Evolutionary conservation across 2,113 vertebrate genomes (phyloP).

Genomic region (Neolamprologus longior): DNA sequence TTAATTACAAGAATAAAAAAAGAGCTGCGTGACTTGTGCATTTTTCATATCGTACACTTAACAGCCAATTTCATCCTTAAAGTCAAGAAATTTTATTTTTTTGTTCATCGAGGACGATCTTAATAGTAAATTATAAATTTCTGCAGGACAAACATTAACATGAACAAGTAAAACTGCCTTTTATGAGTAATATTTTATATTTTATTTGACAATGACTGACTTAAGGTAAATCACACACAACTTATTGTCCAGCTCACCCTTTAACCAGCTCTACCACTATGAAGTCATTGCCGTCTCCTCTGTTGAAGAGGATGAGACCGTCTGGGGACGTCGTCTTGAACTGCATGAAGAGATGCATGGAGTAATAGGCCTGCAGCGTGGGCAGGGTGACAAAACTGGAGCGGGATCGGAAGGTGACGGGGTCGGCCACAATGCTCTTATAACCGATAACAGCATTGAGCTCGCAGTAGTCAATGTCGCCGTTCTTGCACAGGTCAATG

Average conservation of each 20-base stretch:
- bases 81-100: background rate
- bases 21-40: background rate
- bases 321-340: conserved; percentile 98
- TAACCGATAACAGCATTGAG: conserved; percentile 97
- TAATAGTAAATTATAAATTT: background rate
- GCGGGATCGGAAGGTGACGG: conserved; percentile 97
- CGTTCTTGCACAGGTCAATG: conserved; percentile 98
- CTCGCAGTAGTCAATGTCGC: conserved; percentile 99
- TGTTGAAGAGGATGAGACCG: conserved; percentile 93
- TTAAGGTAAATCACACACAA: background rate
- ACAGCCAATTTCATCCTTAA: background rate
- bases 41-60: conserved; percentile 14
- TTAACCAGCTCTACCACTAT: conserved; percentile 98
- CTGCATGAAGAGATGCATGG: conserved; percentile 99
- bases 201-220: background rate
- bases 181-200: background rate
- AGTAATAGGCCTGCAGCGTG: conserved; percentile 96
- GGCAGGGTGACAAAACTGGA: conserved; percentile 93
- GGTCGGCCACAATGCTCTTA: conserved; percentile 97
- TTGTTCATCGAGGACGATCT: background rate
- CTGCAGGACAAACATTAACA: background rate
- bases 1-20: conserved; percentile 10
- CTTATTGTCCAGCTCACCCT: conserved; percentile 78
- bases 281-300: conserved; percentile 97
- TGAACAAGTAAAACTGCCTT: background rate